Evolutionary conservation across 2,797 vertebrate genomes (phyloP).

Genomic region (Gambusia yucatana): DNA sequence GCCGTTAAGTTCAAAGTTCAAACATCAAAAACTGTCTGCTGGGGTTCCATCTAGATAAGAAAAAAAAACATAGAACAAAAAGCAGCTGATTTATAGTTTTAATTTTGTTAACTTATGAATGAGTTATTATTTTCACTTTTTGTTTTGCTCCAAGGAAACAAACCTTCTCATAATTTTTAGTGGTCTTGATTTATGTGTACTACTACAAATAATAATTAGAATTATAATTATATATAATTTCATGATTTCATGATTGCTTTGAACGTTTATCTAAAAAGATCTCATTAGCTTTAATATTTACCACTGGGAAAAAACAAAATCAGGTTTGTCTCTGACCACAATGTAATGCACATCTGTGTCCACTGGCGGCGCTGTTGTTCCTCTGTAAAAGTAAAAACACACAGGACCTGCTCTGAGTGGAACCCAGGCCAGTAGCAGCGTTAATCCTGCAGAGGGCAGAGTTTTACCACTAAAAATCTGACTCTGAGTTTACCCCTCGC

Average conservation of each 20-base stretch:
- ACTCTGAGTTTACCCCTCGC: neutral
- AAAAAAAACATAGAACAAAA: too few relatives aligned
- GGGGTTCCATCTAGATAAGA: neutral
- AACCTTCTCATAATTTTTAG: neutral
- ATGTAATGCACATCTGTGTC: conserved; percentile 36
- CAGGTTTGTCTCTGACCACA: neutral
- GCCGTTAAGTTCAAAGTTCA: conserved; percentile 54
- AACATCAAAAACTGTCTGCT: conserved; percentile 18
- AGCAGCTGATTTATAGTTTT: neutral
- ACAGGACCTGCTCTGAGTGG: neutral
- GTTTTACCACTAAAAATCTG: conserved; percentile 61
- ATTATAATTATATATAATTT: too few relatives aligned
- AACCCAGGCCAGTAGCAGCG: conserved; percentile 30
- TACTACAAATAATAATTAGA: too few relatives aligned
- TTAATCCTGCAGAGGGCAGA: conserved; percentile 81
- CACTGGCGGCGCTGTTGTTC: conserved; percentile 39
- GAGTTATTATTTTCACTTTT: neutral
- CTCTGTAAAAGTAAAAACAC: conserved; percentile 2
- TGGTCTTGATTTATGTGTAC: neutral
- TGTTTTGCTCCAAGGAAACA: neutral
- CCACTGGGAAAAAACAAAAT: neutral
- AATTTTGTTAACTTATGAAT: neutral
- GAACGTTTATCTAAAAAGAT: neutral
- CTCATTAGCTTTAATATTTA: neutral
- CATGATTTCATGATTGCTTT: neutral